These are phyloP conservation scores for Lithophane socia DNA, from an alignment of 2,888 invertebrate genomes.

Conservation along the genomic window DNA sequence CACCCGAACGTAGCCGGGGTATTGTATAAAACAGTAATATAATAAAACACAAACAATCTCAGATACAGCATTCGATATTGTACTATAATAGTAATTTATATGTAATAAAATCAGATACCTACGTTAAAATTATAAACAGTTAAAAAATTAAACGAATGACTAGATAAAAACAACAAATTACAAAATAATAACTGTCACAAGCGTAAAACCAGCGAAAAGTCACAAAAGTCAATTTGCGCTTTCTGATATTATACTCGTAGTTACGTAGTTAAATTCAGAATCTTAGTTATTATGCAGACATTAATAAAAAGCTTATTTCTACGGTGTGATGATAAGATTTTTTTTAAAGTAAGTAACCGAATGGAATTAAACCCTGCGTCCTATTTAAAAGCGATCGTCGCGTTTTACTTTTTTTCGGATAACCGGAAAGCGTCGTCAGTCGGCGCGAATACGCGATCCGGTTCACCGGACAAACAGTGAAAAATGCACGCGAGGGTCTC, in stretches of 20 bases:
- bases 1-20: not conserved
- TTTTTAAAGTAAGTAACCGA: not conserved
- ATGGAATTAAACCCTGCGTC: not conserved
- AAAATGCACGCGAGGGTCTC: no score
- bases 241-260: not conserved
- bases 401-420: no score
- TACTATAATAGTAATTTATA: not conserved
- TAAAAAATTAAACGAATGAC: constrained; percentile 52
- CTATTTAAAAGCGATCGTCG: no score
- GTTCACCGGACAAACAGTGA: no score
- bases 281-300: not conserved
- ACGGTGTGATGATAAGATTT: no score
- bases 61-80: not conserved
- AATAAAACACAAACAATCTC: constrained; percentile 3
- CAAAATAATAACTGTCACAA: not conserved
- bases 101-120: not conserved
- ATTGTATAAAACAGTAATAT: constrained; percentile 2
- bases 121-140: constrained; percentile 21
- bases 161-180: constrained; percentile 49
- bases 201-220: not conserved
- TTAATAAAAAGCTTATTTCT: not conserved
- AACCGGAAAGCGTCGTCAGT: no score
- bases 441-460: no score
- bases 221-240: constrained; percentile 2
- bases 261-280: constrained; percentile 1